Base-by-base conservation (phyloP, 2,888 invertebrate genomes). In the Rotaria socialis region DNA sequence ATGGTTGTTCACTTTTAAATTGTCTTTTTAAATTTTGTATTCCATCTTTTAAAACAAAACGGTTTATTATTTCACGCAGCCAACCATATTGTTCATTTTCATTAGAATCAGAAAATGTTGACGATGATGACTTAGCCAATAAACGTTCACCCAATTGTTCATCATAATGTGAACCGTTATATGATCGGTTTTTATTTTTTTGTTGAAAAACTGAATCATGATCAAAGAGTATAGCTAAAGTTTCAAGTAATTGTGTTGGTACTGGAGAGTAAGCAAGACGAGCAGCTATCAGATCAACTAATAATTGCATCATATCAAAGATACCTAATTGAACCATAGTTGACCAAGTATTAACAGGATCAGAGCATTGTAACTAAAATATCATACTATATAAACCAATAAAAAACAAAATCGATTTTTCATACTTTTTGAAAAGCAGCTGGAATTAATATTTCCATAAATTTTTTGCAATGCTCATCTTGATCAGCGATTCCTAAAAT, bases 321-420 rank as follows among this genome's bases (percentile, higher is more conserved):
- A 92, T 91, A 5, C 92, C 92, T 87, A 92, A 92, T 88, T 92
- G 92, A 60, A 92, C 91, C 87, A 92, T 92, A 47, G 89, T 88
- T 55, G 90, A 90, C 92, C 92, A 92, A 52, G 91, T 89, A 86
- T 91, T 89, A 27, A 92, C 92, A 84, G 92, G 92, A 86, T 89
- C 89, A 84, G 92, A 90, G 24, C 90, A 91, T 88, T 92, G 88
- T 86, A 92, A 89, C 90, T 91, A 67, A 41, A 88, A 86, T 85
- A 87, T 22, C 56, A 24, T 0, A 14, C 11, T 3, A 55, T 0
- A 1, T 55, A 22, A 55, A 55, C 14, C 52, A 52, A 52, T 16
- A 8, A 27, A 86, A 86, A 43, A 43, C 1, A 47, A 24, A 67
- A 47, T 84, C 56, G 2, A 16, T 16, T 58, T 41, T 56, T 84